Evolutionary conservation across 2,888 invertebrate genomes (phyloP).

Genomic region (Aleiodes alternator): DNA sequence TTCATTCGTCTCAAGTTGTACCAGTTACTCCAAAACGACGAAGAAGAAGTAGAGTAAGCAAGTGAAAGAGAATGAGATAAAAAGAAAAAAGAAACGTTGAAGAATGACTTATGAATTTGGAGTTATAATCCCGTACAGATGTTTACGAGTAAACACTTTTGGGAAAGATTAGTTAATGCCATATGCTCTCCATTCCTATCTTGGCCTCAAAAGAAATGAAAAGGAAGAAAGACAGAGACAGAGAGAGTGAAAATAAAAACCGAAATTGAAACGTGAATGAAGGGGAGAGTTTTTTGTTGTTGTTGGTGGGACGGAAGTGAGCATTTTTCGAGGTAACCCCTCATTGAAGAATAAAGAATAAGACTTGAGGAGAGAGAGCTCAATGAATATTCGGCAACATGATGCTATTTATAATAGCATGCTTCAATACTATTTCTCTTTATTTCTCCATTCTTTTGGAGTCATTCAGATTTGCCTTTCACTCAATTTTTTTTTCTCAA

Average conservation of each 20-base stretch:
- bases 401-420: slow-evolving; percentile 32
- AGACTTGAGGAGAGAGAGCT: slow-evolving; percentile 16
- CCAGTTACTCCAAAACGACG: not conserved
- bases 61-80: not conserved
- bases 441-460: slow-evolving; percentile 20
- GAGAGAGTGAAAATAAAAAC: slow-evolving; percentile 26
- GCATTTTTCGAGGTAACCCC: slow-evolving; percentile 11
- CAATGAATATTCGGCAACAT: slow-evolving; percentile 45
- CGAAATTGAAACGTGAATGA: slow-evolving; percentile 44
- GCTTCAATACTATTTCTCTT: slow-evolving; percentile 22
- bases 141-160: slow-evolving; percentile 48
- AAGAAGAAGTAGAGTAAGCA: not conserved
- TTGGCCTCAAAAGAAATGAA: slow-evolving; percentile 33
- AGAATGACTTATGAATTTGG: slow-evolving; percentile 10
- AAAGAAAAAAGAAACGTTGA: not conserved
- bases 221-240: slow-evolving; percentile 30
- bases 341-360: slow-evolving; percentile 14
- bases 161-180: slow-evolving; percentile 41
- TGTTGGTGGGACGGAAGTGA: slow-evolving; percentile 14
- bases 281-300: slow-evolving; percentile 35
- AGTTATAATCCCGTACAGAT: slow-evolving; percentile 41
- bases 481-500: slow-evolving; percentile 11
- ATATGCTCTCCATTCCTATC: slow-evolving; percentile 43
- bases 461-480: slow-evolving; percentile 32
- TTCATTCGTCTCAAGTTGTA: too few species aligned